Conservation (phyloP, 2,888 invertebrate species). For the Stenolophus ochropezus region DNA sequence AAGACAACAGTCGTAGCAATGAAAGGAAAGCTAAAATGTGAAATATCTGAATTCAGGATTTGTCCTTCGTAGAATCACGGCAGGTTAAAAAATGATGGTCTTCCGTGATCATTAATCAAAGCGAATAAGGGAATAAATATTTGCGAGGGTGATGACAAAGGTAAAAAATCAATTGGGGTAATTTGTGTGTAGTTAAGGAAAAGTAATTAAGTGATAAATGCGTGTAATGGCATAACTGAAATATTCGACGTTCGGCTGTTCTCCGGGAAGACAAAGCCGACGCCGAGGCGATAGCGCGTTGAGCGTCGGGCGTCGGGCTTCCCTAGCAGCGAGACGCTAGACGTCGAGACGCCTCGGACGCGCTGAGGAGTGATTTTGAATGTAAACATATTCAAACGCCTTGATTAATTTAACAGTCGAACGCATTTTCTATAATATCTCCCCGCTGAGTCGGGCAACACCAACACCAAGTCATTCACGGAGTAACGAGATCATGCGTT, state of each 20-base stretch:
- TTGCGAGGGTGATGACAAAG: conserved; percentile 21
- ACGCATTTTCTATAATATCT: conserved; percentile 58
- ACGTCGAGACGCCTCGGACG: conserved; percentile 23
- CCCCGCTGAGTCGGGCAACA: not conserved
- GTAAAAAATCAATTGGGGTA: conserved; percentile 31
- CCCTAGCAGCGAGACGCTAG: not conserved
- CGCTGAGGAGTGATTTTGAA: conserved; percentile 54
- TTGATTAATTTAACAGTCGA: conserved; percentile 58
- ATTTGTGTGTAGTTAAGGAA: conserved; percentile 41
- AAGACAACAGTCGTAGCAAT: no score
- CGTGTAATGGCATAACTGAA: conserved; percentile 48
- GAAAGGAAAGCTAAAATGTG: no score
- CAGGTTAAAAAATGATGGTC: not conserved
- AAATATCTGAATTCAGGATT: no score
- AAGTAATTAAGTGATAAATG: conserved; percentile 53
- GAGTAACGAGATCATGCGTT: conserved; percentile 14
- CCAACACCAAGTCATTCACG: conserved; percentile 10
- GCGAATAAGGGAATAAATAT: not conserved
- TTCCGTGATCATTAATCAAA: not conserved
- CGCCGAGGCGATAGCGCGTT: conserved; percentile 17
- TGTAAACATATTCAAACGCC: conserved; percentile 59
- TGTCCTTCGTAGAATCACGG: not conserved
- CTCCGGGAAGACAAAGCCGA: conserved; percentile 34
- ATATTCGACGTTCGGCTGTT: conserved; percentile 30
- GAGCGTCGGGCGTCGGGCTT: not conserved